These are phyloP conservation scores for Malurus splendens DNA, from an alignment of 2,797 vertebrate genomes.

Conservation along the genomic window DNA sequence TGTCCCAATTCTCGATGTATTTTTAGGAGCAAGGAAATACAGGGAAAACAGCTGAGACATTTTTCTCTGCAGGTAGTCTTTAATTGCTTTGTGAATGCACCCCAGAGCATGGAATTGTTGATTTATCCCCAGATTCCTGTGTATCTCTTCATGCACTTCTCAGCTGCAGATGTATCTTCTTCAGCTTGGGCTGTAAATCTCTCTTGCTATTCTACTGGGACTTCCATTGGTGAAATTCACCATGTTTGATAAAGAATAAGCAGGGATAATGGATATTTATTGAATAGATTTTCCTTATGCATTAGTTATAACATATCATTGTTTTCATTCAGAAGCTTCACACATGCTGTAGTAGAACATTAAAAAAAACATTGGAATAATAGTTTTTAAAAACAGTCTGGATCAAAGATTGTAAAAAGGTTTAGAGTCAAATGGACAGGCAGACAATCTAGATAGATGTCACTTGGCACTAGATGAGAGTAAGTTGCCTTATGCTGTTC, in stretches of 20 bases:
- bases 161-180: background rate
- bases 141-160: background rate
- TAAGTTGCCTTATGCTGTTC: conserved; percentile 62
- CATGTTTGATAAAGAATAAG: background rate
- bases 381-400: background rate
- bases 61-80: conserved; percentile 4
- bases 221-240: background rate
- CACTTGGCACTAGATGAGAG: conserved; percentile 61
- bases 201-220: background rate
- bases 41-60: background rate
- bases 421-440: conserved; percentile 41
- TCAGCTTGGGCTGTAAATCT: background rate
- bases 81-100: background rate
- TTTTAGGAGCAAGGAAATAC: conserved; percentile 18
- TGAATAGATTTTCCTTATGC: conserved; percentile 5
- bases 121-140: background rate
- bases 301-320: background rate
- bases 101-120: background rate
- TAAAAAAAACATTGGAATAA: background rate
- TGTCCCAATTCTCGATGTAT: background rate
- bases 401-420: conserved; percentile 20
- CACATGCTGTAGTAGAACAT: background rate
- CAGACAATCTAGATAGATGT: conserved; percentile 54
- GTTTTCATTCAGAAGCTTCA: background rate
- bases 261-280: conserved; percentile 10